These are phyloP conservation scores for Cyrtonyx montezumae DNA, from an alignment of 2,113 vertebrate species.

Conservation along the genomic window DNA sequence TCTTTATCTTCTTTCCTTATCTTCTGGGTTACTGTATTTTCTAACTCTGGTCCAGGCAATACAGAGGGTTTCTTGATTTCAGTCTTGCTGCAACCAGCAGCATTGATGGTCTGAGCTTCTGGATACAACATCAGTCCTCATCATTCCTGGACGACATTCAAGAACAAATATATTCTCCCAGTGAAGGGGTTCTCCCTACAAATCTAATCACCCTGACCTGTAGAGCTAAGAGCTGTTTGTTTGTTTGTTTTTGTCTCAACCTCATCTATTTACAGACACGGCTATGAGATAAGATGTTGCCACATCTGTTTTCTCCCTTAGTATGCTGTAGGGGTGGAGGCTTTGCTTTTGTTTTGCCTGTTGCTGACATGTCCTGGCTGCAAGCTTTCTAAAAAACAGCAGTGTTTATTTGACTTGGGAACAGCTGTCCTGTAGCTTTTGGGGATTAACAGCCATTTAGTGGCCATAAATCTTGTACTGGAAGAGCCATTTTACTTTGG, in stretches of 20 bases:
- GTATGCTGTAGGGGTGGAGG: background rate
- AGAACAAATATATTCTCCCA: too few species aligned
- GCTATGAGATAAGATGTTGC: accelerated
- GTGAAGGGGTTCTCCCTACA: background rate
- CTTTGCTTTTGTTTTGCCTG: background rate
- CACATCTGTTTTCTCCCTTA: background rate
- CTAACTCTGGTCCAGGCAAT: background rate
- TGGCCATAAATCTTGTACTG: background rate
- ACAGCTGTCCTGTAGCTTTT: constrained; percentile 3
- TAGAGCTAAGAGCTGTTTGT: background rate
- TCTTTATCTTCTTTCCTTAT: background rate
- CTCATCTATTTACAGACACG: background rate
- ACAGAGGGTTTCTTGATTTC: background rate
- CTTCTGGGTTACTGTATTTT: background rate
- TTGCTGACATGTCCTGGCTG: background rate
- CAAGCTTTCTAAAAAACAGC: background rate
- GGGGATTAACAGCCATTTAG: background rate
- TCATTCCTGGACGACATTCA: background rate
- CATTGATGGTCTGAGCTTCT: background rate
- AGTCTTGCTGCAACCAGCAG: background rate
- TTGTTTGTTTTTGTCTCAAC: background rate
- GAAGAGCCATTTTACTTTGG: background rate
- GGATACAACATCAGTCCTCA: background rate
- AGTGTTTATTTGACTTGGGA: background rate
- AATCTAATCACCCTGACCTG: background rate